Evolutionary conservation across 2,113 vertebrate genomes (phyloP), one percentile per base, ranked within the genome.

Genomic region (Panthera uncia): DNA sequence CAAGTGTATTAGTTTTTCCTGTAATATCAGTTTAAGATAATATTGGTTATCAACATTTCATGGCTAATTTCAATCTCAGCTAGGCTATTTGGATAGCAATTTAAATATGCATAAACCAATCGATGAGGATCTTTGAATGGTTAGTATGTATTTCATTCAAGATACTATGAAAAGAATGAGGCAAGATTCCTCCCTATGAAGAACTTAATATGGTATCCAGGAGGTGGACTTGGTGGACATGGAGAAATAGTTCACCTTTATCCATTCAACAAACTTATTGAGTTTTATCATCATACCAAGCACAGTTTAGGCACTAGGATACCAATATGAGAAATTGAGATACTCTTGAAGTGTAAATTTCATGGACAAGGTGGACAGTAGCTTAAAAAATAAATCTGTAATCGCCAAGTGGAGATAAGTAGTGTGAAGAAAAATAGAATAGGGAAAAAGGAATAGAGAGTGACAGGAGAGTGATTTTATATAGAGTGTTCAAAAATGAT

Each of bases 1-100:
- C 23, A 74, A 48, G 76, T 91, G 14, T 65, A 36, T 63, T 84
- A 78, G 25, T 69, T 95, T 73, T 89, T 93, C n/a, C 55, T 97
- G 31, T 36, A 55, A 73, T n/a, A 52, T 52, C 33, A 73, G 25
- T 84, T 95, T 63, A 85, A 85, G 23, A 71, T 55, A 95, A 79
- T 85, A n/a, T 18, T 79, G 52, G 27, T 7, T 14, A 95, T 19
- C 3, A 84, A 79, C 13, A 41, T 79, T 84, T 85, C 93, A 9
- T 41, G 63, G 27, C 41, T 96, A 80, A 73, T 91, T 91, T 78
- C 63, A 86, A 65, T 73, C 18, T 4, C n/a, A 18, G 61, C 7
- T 76, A 76, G 21, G 18, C 27, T 78, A 66, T 27, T 69, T n/a
- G 29, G 45, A 14, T 33, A 63, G 29, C 27, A 61, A 84, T 83